Evolutionary conservation across 2,888 invertebrate species (phyloP).

Genomic region (Halocaridina rubra): DNA sequence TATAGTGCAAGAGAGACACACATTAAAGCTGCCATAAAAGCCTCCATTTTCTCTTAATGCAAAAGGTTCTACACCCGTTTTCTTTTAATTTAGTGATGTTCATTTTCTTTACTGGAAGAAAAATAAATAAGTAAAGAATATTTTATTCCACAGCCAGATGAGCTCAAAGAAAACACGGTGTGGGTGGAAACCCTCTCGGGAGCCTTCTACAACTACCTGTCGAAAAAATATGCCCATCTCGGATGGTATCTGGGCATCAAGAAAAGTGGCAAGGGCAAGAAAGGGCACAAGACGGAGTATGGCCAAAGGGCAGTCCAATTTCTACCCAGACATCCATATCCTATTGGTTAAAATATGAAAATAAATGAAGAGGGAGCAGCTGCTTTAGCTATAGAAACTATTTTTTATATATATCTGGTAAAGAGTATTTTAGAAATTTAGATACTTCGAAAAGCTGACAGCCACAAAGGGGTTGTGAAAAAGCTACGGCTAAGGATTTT

Average conservation of each 20-base stretch:
- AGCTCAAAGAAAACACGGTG: conserved; percentile 71
- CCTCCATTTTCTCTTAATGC: too few relatives aligned
- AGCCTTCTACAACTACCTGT: conserved; percentile 73
- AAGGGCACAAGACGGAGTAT: conserved; percentile 71
- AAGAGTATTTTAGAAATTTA: too few relatives aligned
- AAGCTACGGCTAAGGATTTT: too few relatives aligned
- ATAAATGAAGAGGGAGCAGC: too few relatives aligned
- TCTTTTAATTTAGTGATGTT: too few relatives aligned
- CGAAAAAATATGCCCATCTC: conserved; percentile 72
- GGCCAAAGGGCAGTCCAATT: conserved; percentile 63
- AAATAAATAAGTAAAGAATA: too few relatives aligned
- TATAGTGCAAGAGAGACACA: too few relatives aligned
- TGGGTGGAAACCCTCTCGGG: conserved; percentile 73
- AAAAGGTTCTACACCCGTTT: too few relatives aligned
- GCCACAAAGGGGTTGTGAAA: too few relatives aligned
- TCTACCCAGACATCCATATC: conserved; percentile 61
- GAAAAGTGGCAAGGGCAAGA: conserved; percentile 74
- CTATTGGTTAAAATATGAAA: conserved; percentile 54
- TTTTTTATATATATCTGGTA: neutral
- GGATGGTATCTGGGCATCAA: conserved; percentile 76
- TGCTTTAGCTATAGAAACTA: neutral
- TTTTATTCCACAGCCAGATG: conserved; percentile 68
- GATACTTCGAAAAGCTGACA: too few relatives aligned
- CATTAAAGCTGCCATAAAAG: too few relatives aligned
- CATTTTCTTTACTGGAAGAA: too few relatives aligned